phyloP scores from a whole-genome alignment of 2,797 vertebrate species.

The Anomalospiza imberbis region DNA sequence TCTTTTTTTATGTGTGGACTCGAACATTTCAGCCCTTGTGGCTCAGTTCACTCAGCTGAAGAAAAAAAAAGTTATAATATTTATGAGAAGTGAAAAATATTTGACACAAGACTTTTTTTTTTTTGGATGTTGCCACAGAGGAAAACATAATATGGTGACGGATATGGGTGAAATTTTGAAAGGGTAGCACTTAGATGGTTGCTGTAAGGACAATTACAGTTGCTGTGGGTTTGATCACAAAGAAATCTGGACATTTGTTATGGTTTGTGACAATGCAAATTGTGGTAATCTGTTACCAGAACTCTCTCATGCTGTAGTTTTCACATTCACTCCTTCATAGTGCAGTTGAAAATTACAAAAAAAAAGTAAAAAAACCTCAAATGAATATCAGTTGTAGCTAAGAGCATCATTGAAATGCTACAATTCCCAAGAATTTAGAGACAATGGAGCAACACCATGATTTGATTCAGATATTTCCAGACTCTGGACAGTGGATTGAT shows the following conservation, averaged over 20 bases:
- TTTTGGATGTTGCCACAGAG: neutral
- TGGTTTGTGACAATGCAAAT: neutral
- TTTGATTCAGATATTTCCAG: neutral
- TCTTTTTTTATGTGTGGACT: neutral
- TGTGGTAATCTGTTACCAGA: neutral
- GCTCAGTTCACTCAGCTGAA: neutral
- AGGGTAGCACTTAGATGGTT: neutral
- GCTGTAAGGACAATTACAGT: neutral
- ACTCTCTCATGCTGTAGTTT: neutral
- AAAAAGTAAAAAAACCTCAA: neutral
- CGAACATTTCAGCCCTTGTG: neutral
- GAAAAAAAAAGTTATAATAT: neutral
- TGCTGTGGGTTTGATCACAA: neutral
- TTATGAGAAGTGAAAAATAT: neutral
- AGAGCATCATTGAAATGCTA: neutral
- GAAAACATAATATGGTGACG: neutral
- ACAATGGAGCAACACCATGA: neutral
- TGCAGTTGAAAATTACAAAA: neutral
- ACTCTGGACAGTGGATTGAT: accelerated
- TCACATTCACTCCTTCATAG: neutral
- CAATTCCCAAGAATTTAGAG: neutral
- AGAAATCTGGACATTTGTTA: neutral
- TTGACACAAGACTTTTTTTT: neutral
- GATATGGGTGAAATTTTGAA: neutral
- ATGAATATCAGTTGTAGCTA: neutral